These are phyloP conservation scores for Malacoraja senta DNA, from an alignment of 2,797 vertebrate genomes.

Conservation along the genomic window DNA sequence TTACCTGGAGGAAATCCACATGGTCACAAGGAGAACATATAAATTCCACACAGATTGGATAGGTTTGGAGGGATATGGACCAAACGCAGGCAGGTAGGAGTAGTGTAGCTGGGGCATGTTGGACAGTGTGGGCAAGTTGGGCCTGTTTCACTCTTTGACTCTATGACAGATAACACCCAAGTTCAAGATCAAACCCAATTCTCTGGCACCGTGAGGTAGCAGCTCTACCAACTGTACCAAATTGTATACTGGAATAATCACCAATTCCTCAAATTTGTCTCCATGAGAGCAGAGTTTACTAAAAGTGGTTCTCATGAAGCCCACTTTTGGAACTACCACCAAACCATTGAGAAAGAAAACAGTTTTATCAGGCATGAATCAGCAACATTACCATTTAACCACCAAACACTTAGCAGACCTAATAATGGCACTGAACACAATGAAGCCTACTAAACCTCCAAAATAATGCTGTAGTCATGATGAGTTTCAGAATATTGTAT, in stretches of 20 bases:
- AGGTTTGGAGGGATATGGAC: too few species aligned
- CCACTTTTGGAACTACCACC: not conserved
- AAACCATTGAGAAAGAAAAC: not conserved
- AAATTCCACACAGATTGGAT: too few species aligned
- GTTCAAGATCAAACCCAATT: too few species aligned
- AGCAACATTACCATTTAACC: not conserved
- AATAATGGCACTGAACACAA: not conserved
- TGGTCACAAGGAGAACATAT: too few species aligned
- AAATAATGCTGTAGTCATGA: not conserved
- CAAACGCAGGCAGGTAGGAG: too few species aligned
- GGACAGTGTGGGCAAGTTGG: too few species aligned
- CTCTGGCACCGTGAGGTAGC: too few species aligned
- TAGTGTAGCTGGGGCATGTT: too few species aligned
- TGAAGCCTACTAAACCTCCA: not conserved
- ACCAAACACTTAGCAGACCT: not conserved
- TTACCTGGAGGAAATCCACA: too few species aligned
- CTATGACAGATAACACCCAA: too few species aligned
- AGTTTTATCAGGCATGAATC: not conserved
- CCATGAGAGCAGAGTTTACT: not conserved
- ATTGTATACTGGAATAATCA: not conserved
- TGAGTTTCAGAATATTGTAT: not conserved
- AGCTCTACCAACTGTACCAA: not conserved
- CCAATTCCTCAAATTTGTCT: not conserved
- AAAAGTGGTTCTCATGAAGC: not conserved
- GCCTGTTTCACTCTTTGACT: too few species aligned